These are phyloP conservation scores for Aphrophora alni DNA, from an alignment of 2,888 invertebrate genomes.

Conservation along the genomic window DNA sequence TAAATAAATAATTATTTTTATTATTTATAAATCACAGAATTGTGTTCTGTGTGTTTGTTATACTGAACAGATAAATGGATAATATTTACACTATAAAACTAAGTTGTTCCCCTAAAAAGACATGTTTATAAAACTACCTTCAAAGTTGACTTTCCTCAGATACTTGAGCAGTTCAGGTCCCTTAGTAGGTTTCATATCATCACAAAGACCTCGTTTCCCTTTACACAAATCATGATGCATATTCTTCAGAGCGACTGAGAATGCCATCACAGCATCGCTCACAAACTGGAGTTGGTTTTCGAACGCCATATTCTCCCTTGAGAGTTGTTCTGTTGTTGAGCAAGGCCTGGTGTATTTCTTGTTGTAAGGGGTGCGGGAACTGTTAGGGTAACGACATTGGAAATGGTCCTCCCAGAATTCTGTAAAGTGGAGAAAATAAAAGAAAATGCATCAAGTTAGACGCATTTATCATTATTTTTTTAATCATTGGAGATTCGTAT, in stretches of 20 bases:
- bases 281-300: conserved; percentile 96
- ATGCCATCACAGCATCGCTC: conserved; percentile 94
- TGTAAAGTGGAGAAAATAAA: conserved; percentile 59
- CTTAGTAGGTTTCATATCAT: conserved; percentile 88
- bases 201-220: conserved; percentile 71
- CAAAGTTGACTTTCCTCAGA: conserved; percentile 83
- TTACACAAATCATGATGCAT: conserved; percentile 84
- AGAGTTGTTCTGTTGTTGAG: conserved; percentile 77
- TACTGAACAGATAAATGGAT: too few relatives aligned
- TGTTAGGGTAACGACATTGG: conserved; percentile 83
- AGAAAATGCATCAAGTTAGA: too few relatives aligned
- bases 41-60: too few relatives aligned
- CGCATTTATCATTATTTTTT: too few relatives aligned
- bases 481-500: too few relatives aligned
- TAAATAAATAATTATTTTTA: too few relatives aligned
- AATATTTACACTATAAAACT: too few relatives aligned
- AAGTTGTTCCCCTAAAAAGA: too few relatives aligned
- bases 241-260: conserved; percentile 79
- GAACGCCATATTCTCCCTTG: conserved; percentile 79
- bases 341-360: conserved; percentile 72
- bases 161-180: too few relatives aligned
- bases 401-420: conserved; percentile 97
- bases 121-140: conserved; percentile 73
- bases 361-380: conserved; percentile 84
- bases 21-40: too few relatives aligned